phyloP scores from a whole-genome alignment of 1,140 invertebrate genomes.

The Hylaeus volcanicus region DNA sequence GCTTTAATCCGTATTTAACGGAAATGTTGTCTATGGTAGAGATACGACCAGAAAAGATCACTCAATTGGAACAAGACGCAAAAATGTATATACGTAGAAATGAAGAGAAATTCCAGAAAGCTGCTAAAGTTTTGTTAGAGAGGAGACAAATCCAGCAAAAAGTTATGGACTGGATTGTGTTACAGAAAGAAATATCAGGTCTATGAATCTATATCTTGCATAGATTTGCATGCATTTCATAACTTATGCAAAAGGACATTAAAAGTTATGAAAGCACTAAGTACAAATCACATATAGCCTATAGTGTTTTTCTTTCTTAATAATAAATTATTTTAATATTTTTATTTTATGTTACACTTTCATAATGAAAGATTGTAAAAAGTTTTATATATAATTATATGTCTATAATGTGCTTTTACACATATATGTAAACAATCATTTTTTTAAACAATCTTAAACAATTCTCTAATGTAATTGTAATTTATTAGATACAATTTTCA shows the following conservation, averaged over 20 bases:
- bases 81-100: constrained; percentile 89
- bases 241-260: neutral
- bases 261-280: constrained; percentile 1
- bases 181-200: constrained; percentile 70
- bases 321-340: constrained; percentile 11
- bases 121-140: constrained; percentile 80
- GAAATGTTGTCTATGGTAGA: constrained; percentile 92
- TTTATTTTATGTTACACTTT: constrained; percentile 1
- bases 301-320: too few relatives aligned
- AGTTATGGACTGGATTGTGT: constrained; percentile 79
- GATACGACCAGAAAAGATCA: constrained; percentile 85
- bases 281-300: constrained; percentile 7
- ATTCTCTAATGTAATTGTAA: too few relatives aligned
- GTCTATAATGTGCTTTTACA: neutral
- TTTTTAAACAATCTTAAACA: neutral
- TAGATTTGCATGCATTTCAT: constrained; percentile 34
- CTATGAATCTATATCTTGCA: constrained; percentile 49
- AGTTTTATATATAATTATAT: neutral
- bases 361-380: neutral
- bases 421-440: neutral
- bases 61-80: constrained; percentile 84
- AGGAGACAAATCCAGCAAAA: constrained; percentile 77
- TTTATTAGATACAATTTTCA: neutral
- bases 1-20: constrained; percentile 94
- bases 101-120: constrained; percentile 86